These are phyloP conservation scores for Fulmarus glacialis DNA, from an alignment of 2,113 vertebrate genomes.

Conservation along the genomic window DNA sequence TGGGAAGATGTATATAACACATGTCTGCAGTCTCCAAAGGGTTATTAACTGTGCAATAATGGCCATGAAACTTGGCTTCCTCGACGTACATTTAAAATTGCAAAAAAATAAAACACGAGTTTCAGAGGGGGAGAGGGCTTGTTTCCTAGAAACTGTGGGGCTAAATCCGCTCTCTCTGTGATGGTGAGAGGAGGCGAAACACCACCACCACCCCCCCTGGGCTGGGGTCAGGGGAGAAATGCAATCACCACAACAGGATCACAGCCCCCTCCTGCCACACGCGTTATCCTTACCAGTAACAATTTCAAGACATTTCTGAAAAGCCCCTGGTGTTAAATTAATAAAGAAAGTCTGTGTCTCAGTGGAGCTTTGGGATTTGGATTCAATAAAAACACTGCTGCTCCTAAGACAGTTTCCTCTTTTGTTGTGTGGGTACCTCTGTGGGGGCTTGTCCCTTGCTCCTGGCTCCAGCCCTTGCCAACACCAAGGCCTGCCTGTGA, in stretches of 20 bases:
- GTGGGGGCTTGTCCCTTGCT: background rate
- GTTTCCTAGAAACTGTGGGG: background rate
- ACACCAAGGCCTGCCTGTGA: background rate
- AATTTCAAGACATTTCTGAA: background rate
- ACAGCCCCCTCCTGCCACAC: background rate
- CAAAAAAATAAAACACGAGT: background rate
- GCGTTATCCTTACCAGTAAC: background rate
- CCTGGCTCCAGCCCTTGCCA: background rate
- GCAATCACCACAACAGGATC: background rate
- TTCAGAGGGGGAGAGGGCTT: background rate
- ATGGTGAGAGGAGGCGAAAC: background rate
- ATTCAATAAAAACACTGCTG: background rate
- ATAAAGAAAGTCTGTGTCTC: background rate
- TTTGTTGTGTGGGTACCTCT: background rate
- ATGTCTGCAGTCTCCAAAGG: conserved; percentile 63
- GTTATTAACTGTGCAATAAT: conserved; percentile 61
- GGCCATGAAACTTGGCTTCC: conserved; percentile 60
- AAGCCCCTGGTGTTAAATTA: background rate
- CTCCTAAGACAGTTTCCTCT: background rate
- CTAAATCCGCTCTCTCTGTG: background rate
- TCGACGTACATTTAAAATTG: background rate
- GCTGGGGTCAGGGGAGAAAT: background rate
- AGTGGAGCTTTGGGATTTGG: background rate
- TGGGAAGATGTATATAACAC: conserved; percentile 53
- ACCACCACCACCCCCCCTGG: fast-evolving